Conservation (phyloP, 2,797 vertebrate genomes). For the Spondyliosoma cantharus region DNA sequence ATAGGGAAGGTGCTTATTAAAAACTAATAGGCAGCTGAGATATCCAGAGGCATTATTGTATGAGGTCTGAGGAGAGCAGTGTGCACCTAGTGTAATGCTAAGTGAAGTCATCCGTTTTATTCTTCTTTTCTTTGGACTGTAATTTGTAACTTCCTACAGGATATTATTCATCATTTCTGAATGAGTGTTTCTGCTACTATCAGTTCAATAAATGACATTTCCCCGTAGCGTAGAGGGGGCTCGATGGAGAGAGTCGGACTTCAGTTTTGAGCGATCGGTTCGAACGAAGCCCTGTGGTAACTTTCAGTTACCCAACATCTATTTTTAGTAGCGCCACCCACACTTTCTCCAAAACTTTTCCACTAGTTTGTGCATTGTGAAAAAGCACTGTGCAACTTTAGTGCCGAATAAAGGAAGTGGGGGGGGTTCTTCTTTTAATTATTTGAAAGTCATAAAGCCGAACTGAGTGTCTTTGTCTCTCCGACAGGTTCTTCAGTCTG, state of each 20-base stretch:
- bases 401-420: not conserved
- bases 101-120: constrained; percentile 18
- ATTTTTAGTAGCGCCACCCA: constrained; percentile 21
- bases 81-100: constrained; percentile 34
- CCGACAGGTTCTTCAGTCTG: not conserved
- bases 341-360: constrained; percentile 14
- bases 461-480: not conserved
- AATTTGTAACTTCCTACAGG: constrained; percentile 18
- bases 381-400: constrained; percentile 1
- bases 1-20: constrained; percentile 65
- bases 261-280: not conserved
- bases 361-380: not conserved
- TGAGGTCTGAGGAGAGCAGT: constrained; percentile 48
- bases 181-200: constrained; percentile 4
- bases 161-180: not conserved
- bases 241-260: not conserved
- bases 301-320: not conserved
- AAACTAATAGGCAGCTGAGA: constrained; percentile 58
- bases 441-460: not conserved
- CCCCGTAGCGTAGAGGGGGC: not conserved
- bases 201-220: constrained; percentile 4
- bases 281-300: not conserved
- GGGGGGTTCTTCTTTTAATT: not conserved
- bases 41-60: constrained; percentile 53
- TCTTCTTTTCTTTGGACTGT: constrained; percentile 14